Percentiles rank a stretch among this genome's conserved stretches.
phyloP scores from a whole-genome alignment of 2,113 vertebrate species.

The Microtus ochrogaster region DNA sequence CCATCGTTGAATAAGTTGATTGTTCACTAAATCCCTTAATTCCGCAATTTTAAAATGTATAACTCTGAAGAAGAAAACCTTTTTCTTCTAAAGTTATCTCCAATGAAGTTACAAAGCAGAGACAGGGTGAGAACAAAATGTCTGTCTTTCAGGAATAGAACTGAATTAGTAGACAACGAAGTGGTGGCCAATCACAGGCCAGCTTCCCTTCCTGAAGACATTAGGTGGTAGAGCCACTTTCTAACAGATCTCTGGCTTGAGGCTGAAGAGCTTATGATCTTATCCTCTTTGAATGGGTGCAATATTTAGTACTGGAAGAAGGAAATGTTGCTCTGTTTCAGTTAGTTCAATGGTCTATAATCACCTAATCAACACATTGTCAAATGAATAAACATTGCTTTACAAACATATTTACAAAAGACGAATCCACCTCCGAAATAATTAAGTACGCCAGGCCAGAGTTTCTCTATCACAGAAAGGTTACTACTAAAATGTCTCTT shows the following conservation, averaged over 20 bases:
- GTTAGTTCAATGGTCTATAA: not conserved
- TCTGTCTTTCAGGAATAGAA: not conserved
- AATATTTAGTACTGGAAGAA: not conserved
- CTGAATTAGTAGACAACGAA: not conserved
- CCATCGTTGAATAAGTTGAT: not conserved
- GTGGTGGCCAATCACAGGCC: too few relatives aligned
- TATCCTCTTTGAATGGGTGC: not conserved
- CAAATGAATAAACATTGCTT: not conserved
- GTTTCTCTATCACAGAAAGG: not conserved
- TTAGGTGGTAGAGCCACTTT: not conserved
- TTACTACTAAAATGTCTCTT: not conserved
- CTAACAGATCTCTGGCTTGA: not conserved
- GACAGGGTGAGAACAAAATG: not conserved
- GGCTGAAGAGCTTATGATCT: not conserved
- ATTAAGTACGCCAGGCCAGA: not conserved
- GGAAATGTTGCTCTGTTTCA: not conserved
- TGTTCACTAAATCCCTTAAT: not conserved
- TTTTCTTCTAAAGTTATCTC: slow-evolving; percentile 5
- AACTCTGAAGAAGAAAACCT: not conserved
- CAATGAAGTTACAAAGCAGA: not conserved
- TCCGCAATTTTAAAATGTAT: not conserved
- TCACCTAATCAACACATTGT: not conserved
- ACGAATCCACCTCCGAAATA: not conserved
- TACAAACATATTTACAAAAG: not conserved
- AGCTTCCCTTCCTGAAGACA: not conserved